Evolutionary conservation across 2,113 vertebrate genomes (phyloP).

Genomic region (Proteles cristata): DNA sequence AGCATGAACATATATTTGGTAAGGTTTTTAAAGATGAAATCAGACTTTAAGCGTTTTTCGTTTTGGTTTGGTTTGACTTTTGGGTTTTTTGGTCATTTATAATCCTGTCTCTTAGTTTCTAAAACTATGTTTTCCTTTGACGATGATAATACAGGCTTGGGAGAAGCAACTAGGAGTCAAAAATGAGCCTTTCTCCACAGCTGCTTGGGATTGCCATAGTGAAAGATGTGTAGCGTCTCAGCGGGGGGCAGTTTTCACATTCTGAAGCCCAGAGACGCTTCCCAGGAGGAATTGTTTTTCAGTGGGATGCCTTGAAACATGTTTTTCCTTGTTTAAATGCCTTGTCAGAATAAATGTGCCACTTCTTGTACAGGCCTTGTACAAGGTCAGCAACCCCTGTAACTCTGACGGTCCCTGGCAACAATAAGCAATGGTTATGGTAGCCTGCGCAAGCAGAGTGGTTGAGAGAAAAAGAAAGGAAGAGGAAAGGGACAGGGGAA

Average conservation of each 20-base stretch:
- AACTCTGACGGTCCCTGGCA: not conserved
- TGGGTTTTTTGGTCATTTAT: not conserved
- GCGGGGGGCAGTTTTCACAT: not conserved
- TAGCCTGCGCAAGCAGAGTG: not conserved
- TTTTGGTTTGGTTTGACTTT: too few relatives aligned
- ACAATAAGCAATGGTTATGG: not conserved
- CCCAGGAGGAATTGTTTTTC: slow-evolving; percentile 19
- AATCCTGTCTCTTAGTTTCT: not conserved
- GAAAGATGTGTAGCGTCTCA: too few relatives aligned
- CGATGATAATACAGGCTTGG: not conserved
- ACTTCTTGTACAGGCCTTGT: not conserved
- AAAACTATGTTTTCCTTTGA: not conserved
- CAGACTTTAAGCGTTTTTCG: not conserved
- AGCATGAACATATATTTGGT: not conserved
- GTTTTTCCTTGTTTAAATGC: slow-evolving; percentile 7
- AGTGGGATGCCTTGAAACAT: slow-evolving; percentile 12
- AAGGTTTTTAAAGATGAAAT: slow-evolving; percentile 14
- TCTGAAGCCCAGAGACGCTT: not conserved
- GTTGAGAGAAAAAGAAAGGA: not conserved
- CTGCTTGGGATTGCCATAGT: not conserved
- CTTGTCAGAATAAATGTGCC: not conserved
- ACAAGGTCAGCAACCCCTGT: not conserved
- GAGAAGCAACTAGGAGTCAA: not conserved
- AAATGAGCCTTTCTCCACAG: not conserved
- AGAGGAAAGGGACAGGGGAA: not conserved